Evolutionary conservation across 1,140 invertebrate species (phyloP).

Genomic region (Aradophagus sp.): DNA sequence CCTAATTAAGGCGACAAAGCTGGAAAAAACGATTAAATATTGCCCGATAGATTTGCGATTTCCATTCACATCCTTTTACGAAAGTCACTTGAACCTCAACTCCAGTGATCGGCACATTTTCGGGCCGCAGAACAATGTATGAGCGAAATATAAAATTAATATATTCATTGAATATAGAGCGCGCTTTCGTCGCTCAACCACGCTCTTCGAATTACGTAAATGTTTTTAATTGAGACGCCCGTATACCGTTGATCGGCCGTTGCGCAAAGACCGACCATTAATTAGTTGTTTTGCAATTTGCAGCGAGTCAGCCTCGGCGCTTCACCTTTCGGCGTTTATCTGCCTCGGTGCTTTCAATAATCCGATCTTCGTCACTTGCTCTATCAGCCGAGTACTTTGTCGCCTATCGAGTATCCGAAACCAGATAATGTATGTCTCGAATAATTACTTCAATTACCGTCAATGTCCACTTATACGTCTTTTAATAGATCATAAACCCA

Average conservation of each 20-base stretch:
- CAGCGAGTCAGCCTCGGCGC: constrained; percentile 15
- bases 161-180: constrained; percentile 23
- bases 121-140: constrained; percentile 22
- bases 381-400: constrained; percentile 20
- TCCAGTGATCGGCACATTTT: constrained; percentile 23
- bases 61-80: constrained; percentile 24
- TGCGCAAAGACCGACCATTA: constrained; percentile 44
- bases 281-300: constrained; percentile 52
- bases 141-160: constrained; percentile 9
- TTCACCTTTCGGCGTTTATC: constrained; percentile 33
- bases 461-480: constrained; percentile 38
- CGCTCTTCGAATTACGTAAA: constrained; percentile 44
- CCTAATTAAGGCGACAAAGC: constrained; percentile 55
- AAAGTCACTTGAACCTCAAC: constrained; percentile 10
- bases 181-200: constrained; percentile 23
- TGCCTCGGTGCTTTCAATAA: constrained; percentile 28
- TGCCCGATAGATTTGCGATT: constrained; percentile 34
- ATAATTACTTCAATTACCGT: constrained; percentile 53
- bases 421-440: constrained; percentile 42
- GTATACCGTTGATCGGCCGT: constrained; percentile 50
- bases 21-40: constrained; percentile 42
- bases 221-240: constrained; percentile 60
- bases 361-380: constrained; percentile 5
- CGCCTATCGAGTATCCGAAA: too few relatives aligned
- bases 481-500: constrained; percentile 46